phyloP scores from a whole-genome alignment of 2,797 vertebrate genomes.

The Sciaenops ocellatus region DNA sequence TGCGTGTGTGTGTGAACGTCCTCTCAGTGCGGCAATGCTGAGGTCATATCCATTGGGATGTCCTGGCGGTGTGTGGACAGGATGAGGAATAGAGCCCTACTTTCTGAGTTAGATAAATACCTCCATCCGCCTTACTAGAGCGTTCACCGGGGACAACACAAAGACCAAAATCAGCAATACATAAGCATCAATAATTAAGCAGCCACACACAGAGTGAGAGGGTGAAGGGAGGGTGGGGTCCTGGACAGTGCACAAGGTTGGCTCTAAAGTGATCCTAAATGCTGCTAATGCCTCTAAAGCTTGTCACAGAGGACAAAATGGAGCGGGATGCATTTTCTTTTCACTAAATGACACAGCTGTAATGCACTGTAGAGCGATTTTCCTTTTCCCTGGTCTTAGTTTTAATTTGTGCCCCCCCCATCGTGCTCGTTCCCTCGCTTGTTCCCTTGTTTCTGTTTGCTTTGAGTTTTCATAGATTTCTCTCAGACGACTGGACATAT shows the following conservation, averaged over 20 bases:
- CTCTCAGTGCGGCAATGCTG: conserved; percentile 67
- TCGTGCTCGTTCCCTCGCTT: neutral
- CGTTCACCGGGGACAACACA: conserved; percentile 81
- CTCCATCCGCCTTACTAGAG: conserved; percentile 74
- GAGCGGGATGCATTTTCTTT: conserved; percentile 35
- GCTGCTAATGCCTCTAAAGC: conserved; percentile 63
- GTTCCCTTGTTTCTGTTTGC: conserved; percentile 19
- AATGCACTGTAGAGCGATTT: neutral
- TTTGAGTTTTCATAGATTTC: conserved; percentile 35
- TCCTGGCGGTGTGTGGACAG: conserved; percentile 70
- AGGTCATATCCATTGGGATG: conserved; percentile 83
- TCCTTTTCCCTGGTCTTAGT: conserved; percentile 12
- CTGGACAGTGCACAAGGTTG: conserved; percentile 59
- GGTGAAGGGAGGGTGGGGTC: conserved; percentile 67
- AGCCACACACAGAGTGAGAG: conserved; percentile 75
- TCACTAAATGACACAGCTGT: conserved; percentile 18
- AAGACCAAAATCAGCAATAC: conserved; percentile 88
- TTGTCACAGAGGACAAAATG: conserved; percentile 42
- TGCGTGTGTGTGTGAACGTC: conserved; percentile 50
- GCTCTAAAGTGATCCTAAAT: conserved; percentile 73
- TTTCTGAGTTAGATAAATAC: conserved; percentile 86
- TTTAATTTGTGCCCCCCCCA: neutral
- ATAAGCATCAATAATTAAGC: conserved; percentile 89
- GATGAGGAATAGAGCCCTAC: conserved; percentile 83
- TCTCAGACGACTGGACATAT: conserved; percentile 38